Evolutionary conservation across 2,797 vertebrate genomes (phyloP).

Genomic region (Natrix natrix): DNA sequence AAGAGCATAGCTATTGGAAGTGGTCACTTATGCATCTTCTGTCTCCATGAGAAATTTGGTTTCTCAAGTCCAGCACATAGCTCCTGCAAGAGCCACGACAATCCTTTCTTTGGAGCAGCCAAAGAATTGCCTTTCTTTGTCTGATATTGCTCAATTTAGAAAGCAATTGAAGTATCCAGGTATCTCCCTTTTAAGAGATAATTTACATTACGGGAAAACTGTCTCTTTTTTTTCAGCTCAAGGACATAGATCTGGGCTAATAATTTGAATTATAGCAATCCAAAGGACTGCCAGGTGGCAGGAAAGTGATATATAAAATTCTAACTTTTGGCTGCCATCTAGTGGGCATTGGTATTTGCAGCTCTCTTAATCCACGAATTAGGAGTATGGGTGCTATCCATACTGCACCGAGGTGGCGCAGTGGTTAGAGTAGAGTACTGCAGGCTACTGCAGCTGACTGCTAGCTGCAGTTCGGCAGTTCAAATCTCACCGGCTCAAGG

Average conservation of each 20-base stretch:
- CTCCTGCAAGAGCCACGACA: neutral
- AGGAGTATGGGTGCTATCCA: neutral
- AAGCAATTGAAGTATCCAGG: neutral
- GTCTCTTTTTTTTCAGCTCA: neutral
- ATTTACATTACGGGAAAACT: neutral
- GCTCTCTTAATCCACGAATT: neutral
- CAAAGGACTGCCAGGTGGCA: neutral
- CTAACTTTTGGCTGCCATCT: neutral
- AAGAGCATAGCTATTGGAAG: neutral
- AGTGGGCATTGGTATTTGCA: neutral
- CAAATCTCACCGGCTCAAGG: too few species aligned
- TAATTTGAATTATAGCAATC: neutral
- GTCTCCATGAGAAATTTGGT: neutral
- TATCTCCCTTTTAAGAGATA: neutral
- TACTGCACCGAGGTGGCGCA: too few species aligned
- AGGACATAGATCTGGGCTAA: neutral
- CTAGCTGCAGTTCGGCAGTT: too few species aligned
- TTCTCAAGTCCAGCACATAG: neutral
- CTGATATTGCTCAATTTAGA: conserved; percentile 2
- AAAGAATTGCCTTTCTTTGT: neutral
- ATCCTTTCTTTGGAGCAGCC: neutral
- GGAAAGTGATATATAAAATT: neutral
- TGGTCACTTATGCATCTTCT: neutral
- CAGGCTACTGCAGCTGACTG: too few species aligned
- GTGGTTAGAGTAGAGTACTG: too few species aligned